Evolutionary conservation across 2,797 vertebrate genomes (phyloP).

Genomic region (Saxicola maurus): DNA sequence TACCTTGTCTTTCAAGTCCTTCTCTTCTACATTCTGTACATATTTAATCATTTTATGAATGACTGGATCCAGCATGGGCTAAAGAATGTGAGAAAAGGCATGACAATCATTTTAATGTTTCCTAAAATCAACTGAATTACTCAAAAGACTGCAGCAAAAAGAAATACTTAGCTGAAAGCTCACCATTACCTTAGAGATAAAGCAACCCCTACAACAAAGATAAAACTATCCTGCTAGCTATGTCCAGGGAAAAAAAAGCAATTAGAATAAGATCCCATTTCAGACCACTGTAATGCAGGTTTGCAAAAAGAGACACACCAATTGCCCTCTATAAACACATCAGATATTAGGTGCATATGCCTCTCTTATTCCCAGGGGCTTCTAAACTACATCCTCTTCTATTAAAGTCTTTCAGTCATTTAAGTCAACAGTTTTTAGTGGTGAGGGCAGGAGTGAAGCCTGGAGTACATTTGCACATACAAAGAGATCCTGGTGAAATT

Average conservation of each 20-base stretch:
- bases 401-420: background rate
- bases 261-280: background rate
- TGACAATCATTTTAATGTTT: background rate
- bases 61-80: slow-evolving; percentile 98
- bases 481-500: background rate
- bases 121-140: background rate
- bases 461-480: background rate
- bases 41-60: slow-evolving; percentile 98
- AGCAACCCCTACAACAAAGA: background rate
- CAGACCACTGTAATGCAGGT: background rate
- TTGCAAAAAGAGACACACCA: background rate
- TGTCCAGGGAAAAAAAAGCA: background rate
- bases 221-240: background rate
- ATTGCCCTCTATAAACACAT: background rate
- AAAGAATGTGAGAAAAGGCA: slow-evolving; percentile 12
- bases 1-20: slow-evolving; percentile 99
- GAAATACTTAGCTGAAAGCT: background rate
- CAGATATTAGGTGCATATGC: background rate
- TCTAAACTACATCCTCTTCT: background rate
- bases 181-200: background rate
- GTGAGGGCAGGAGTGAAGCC: background rate
- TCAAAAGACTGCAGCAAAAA: background rate
- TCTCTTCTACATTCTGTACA: slow-evolving; percentile 96
- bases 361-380: background rate
- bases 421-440: background rate